Conservation (phyloP, 2,113 vertebrate species). For the Salvelinus sp. region DNA sequence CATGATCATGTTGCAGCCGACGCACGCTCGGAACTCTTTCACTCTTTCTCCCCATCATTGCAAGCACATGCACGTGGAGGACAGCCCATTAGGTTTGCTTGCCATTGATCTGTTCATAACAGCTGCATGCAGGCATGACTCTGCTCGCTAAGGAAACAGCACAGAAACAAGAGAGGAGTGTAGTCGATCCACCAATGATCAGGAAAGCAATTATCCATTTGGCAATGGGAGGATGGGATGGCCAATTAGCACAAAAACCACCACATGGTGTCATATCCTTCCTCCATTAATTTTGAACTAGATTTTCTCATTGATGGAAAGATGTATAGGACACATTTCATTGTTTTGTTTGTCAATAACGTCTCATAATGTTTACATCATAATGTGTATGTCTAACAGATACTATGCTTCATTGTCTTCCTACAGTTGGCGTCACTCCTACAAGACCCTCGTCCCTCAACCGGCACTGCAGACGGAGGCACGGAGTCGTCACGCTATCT, state of each 20-base stretch:
- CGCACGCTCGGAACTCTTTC: not conserved
- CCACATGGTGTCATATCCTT: constrained; percentile 38
- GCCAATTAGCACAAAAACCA: constrained; percentile 63
- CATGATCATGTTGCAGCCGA: not conserved
- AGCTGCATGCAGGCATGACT: constrained; percentile 17
- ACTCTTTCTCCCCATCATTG: constrained; percentile 21
- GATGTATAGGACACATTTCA: not conserved
- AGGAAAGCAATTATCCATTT: constrained; percentile 61
- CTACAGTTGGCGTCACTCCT: too few relatives aligned
- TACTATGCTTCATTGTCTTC: too few relatives aligned
- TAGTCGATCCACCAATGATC: constrained; percentile 59
- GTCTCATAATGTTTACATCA: too few relatives aligned
- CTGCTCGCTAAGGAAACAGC: constrained; percentile 5
- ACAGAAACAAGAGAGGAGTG: constrained; percentile 50
- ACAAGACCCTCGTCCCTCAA: too few relatives aligned
- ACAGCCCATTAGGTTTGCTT: constrained; percentile 57
- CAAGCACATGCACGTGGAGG: constrained; percentile 46
- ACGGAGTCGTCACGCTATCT: too few relatives aligned
- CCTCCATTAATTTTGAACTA: constrained; percentile 33
- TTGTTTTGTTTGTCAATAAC: too few relatives aligned
- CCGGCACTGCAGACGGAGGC: too few relatives aligned
- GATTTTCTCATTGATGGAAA: constrained; percentile 11
- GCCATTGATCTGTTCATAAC: constrained; percentile 56
- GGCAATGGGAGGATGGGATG: constrained; percentile 47
- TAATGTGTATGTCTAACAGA: too few relatives aligned